Evolutionary conservation across 1,140 invertebrate genomes (phyloP).

Genomic region (Lycorma delicatula): DNA sequence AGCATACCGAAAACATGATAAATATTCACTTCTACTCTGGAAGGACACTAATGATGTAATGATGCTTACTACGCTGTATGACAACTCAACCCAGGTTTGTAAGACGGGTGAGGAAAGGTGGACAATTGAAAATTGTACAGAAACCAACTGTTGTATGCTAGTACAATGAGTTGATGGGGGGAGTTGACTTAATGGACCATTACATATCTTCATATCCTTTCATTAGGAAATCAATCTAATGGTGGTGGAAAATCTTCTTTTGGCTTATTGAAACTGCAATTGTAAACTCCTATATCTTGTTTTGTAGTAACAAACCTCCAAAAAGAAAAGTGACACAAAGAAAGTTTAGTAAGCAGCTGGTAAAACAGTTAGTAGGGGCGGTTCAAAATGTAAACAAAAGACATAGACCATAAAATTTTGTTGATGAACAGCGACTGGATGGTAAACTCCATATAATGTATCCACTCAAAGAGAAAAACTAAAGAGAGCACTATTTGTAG

Average conservation of each 20-base stretch:
- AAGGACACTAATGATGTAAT: neutral
- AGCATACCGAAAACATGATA: neutral
- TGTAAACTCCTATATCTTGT: neutral
- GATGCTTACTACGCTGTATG: constrained; percentile 1
- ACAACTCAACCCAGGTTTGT: neutral
- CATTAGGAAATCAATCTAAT: neutral
- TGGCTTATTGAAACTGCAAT: neutral
- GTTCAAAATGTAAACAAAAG: neutral
- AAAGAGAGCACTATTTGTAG: too few relatives aligned
- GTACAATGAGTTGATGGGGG: constrained; percentile 6
- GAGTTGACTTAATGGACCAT: constrained; percentile 1
- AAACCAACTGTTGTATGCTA: constrained; percentile 11
- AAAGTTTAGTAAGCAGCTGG: constrained; percentile 3
- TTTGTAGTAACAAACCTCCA: neutral
- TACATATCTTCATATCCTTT: constrained; percentile 1
- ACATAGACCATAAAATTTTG: neutral
- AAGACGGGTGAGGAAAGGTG: neutral
- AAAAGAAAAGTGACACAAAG: neutral
- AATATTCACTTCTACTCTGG: neutral
- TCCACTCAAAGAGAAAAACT: too few relatives aligned
- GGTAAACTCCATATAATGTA: too few relatives aligned
- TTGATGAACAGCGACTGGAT: too few relatives aligned
- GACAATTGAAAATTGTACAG: neutral
- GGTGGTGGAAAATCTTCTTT: constrained; percentile 12
- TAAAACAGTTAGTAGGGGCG: neutral